Percentiles rank a stretch among this genome's conserved stretches.
These are phyloP conservation scores for Channallabes apus DNA, from an alignment of 2,797 vertebrate genomes.

Conservation along the genomic window DNA sequence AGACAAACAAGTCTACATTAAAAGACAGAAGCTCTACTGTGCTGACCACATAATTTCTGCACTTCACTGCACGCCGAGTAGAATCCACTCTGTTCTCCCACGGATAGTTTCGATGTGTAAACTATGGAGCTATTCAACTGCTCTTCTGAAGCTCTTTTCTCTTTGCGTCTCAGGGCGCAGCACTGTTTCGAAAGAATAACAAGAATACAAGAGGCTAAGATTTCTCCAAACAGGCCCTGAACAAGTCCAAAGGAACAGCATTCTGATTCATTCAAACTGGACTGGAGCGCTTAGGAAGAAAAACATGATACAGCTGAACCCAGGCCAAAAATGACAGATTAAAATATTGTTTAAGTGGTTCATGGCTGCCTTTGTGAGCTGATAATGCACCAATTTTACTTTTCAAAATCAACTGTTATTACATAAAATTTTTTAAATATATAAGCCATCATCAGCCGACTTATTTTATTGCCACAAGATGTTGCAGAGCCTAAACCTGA, in stretches of 20 bases:
- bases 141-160: slow-evolving; percentile 60
- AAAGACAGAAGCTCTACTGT: slow-evolving; percentile 49
- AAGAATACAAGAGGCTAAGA: slow-evolving; percentile 61
- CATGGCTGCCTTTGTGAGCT: background rate
- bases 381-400: background rate
- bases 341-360: background rate
- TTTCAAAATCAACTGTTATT: too few species aligned
- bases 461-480: too few species aligned
- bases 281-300: slow-evolving; percentile 44
- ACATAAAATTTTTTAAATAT: too few species aligned
- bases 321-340: slow-evolving; percentile 28
- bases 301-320: slow-evolving; percentile 50
- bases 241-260: slow-evolving; percentile 52
- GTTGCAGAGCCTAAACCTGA: too few species aligned
- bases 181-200: slow-evolving; percentile 57
- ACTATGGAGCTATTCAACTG: slow-evolving; percentile 56
- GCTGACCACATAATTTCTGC: slow-evolving; percentile 45
- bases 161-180: slow-evolving; percentile 48
- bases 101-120: slow-evolving; percentile 50
- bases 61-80: slow-evolving; percentile 49
- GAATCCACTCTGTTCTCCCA: slow-evolving; percentile 55
- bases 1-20: slow-evolving; percentile 42
- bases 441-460: too few species aligned
- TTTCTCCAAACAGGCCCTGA: slow-evolving; percentile 50
- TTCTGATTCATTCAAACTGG: slow-evolving; percentile 51